A percentile compares a stretch with the other conserved stretches of the same genome.
Conservation (phyloP, 30 jellyfish, hydroid and myxozoan species). For the Cassiopea andromeda region DNA sequence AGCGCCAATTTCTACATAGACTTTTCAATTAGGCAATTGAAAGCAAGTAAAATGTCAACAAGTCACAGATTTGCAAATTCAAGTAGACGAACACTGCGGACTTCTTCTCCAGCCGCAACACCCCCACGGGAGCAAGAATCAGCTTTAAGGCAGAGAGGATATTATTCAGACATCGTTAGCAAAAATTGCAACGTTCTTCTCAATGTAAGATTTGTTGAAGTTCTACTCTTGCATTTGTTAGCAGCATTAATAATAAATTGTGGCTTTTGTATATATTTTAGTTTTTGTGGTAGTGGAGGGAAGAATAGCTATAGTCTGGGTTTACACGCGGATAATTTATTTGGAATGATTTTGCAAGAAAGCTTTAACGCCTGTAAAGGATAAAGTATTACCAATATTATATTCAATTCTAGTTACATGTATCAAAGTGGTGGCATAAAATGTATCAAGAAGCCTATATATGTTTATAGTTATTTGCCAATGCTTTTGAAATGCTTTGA, state of each 20-base stretch:
- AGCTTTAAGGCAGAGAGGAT: conserved; percentile 87
- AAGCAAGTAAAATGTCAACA: conserved; percentile 3
- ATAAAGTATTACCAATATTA: too few species aligned
- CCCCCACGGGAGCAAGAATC: conserved; percentile 1
- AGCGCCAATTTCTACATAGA: too few species aligned
- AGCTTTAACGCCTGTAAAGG: too few species aligned
- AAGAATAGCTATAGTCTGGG: neutral
- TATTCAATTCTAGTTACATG: neutral
- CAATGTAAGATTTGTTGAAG: conserved; percentile 21
- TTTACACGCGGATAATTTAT: neutral
- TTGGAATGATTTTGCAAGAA: too few species aligned
- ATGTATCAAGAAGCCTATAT: neutral
- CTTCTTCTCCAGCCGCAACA: conserved; percentile 1
- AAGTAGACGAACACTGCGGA: conserved; percentile 8
- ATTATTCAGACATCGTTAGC: conserved; percentile 81
- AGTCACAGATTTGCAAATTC: conserved; percentile 17
- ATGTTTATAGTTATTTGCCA: neutral
- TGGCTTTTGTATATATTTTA: too few species aligned
- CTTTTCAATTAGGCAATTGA: too few species aligned
- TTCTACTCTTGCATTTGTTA: neutral
- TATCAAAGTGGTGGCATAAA: neutral
- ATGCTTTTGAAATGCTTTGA: neutral
- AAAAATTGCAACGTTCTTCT: conserved; percentile 14
- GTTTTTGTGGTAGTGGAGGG: too few species aligned
- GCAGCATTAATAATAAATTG: neutral